These are phyloP conservation scores for Plestiodon gilberti DNA, from an alignment of 2,113 vertebrate genomes.

Conservation along the genomic window DNA sequence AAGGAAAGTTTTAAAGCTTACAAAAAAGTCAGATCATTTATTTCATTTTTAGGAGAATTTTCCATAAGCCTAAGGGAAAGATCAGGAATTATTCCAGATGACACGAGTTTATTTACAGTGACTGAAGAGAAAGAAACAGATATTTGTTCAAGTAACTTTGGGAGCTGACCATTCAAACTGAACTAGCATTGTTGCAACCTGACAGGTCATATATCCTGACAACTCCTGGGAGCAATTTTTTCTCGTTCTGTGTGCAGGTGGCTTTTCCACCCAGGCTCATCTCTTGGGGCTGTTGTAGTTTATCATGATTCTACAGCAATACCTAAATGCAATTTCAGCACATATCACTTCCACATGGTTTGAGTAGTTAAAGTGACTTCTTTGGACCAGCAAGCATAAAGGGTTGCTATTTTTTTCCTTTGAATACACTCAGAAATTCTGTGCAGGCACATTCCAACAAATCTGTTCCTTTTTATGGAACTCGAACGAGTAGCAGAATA, in stretches of 20 bases:
- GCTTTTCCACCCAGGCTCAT: slow-evolving; percentile 10
- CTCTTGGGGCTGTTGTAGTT: not conserved
- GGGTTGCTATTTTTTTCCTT: not conserved
- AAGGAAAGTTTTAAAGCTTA: slow-evolving; percentile 10
- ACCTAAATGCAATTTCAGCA: slow-evolving; percentile 38
- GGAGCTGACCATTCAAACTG: slow-evolving; percentile 15
- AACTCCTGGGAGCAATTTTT: not conserved
- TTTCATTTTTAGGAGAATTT: slow-evolving; percentile 1
- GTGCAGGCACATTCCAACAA: not conserved
- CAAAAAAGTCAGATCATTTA: not conserved
- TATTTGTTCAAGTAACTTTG: slow-evolving; percentile 7
- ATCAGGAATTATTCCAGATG: not conserved
- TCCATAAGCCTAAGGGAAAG: slow-evolving; percentile 3
- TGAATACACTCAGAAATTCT: slow-evolving; percentile 20
- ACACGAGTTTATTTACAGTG: not conserved
- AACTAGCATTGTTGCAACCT: not conserved
- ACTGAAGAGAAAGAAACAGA: slow-evolving; percentile 8
- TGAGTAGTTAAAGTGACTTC: slow-evolving; percentile 22
- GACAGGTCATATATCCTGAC: slow-evolving; percentile 11
- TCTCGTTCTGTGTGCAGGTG: not conserved
- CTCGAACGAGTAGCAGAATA: slow-evolving; percentile 4
- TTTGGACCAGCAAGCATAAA: slow-evolving; percentile 10
- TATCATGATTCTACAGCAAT: slow-evolving; percentile 26
- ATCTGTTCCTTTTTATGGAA: slow-evolving; percentile 26
- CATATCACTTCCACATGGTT: not conserved